A percentile compares a stretch with the other conserved stretches of the same genome.
These are phyloP conservation scores for Cervus canadensis DNA, from an alignment of 2,113 vertebrate species.

Conservation along the genomic window DNA sequence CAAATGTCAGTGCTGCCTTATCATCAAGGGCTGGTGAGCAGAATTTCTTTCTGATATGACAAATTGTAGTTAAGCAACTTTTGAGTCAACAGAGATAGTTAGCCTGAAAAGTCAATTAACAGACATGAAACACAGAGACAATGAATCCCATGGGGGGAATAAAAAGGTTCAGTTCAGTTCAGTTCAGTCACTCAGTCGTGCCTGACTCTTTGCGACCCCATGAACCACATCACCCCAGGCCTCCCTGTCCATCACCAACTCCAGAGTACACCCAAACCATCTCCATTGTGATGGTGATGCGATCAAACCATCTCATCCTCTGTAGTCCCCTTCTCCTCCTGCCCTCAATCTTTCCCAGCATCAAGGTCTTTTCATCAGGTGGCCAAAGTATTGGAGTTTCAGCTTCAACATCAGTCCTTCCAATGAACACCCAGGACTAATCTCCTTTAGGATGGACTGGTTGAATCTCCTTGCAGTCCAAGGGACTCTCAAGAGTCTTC, in stretches of 20 bases:
- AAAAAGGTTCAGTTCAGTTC: not conserved
- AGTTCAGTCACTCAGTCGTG: not conserved
- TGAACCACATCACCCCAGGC: not conserved
- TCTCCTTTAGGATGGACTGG: not conserved
- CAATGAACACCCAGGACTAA: rapidly evolving
- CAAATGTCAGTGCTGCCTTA: not conserved
- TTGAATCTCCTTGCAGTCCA: not conserved
- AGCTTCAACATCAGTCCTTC: not conserved
- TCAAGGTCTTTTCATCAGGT: not conserved
- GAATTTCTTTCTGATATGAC: not conserved
- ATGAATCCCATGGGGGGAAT: not conserved
- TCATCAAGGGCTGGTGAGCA: not conserved
- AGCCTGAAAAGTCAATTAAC: not conserved
- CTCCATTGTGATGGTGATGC: not conserved
- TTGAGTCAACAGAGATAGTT: not conserved
- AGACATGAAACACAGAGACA: not conserved
- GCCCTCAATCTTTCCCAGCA: not conserved
- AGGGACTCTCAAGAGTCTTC: not conserved
- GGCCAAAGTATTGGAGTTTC: not conserved
- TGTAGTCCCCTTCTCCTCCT: not conserved
- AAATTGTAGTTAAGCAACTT: not conserved
- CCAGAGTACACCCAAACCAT: not conserved
- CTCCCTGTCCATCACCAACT: not conserved
- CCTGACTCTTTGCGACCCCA: not conserved
- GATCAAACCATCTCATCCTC: not conserved